Evolutionary conservation across 2,797 vertebrate genomes (phyloP).

Genomic region (Hippocampus kuda): DNA sequence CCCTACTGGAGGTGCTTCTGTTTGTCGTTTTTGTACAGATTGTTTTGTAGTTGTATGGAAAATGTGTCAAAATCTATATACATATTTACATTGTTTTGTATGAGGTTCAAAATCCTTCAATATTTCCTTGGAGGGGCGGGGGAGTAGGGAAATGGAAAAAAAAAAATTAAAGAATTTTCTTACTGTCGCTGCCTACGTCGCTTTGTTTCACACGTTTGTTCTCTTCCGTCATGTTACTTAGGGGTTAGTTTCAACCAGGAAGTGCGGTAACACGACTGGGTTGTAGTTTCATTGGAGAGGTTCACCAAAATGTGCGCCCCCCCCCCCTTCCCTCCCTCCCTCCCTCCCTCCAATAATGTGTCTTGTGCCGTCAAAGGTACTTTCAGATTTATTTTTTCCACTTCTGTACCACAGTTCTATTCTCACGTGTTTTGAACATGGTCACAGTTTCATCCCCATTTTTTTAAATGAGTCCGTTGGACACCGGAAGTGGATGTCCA

Average conservation of each 20-base stretch:
- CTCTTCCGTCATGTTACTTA: not conserved
- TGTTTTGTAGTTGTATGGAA: slow-evolving; percentile 45
- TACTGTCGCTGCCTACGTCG: not conserved
- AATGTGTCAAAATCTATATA: slow-evolving; percentile 47
- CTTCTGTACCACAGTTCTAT: too few species aligned
- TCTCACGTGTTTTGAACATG: too few species aligned
- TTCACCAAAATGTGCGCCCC: too few species aligned
- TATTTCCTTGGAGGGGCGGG: slow-evolving; percentile 43
- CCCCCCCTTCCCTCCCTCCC: too few species aligned
- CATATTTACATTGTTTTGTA: slow-evolving; percentile 55
- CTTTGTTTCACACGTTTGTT: not conserved
- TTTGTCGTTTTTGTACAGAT: slow-evolving; percentile 44
- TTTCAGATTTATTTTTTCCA: too few species aligned
- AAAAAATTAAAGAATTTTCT: slow-evolving; percentile 11
- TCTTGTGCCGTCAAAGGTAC: too few species aligned
- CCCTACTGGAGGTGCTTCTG: slow-evolving; percentile 42
- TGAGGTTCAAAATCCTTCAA: slow-evolving; percentile 51
- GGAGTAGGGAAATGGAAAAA: not conserved
- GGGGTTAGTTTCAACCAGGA: not conserved
- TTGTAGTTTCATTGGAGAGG: too few species aligned
- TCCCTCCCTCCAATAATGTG: too few species aligned
- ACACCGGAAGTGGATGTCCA: not conserved
- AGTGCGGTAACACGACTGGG: too few species aligned
- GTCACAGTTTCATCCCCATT: too few species aligned
- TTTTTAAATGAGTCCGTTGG: not conserved